These are phyloP conservation scores for Sigmodon hispidus DNA, from an alignment of 2,113 vertebrate genomes.

Conservation along the genomic window DNA sequence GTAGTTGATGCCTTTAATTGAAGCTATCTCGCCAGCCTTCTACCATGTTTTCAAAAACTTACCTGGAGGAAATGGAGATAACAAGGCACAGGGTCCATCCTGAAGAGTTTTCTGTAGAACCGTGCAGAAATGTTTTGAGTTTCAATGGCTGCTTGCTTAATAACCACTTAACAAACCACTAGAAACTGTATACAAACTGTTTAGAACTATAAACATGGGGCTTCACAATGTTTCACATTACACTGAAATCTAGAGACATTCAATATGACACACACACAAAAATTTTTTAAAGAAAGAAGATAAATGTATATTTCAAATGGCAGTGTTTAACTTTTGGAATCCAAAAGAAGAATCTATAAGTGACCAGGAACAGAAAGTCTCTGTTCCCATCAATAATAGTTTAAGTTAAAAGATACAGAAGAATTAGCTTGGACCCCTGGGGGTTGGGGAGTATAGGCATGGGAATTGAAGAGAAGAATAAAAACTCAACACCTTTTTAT, in stretches of 20 bases:
- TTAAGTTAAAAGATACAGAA: conserved; percentile 4
- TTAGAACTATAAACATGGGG: neutral
- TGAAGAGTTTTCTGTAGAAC: neutral
- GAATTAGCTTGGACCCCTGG: neutral
- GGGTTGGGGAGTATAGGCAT: neutral
- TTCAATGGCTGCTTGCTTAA: neutral
- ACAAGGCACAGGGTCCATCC: neutral
- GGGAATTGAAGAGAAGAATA: conserved; percentile 4
- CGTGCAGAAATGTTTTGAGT: neutral
- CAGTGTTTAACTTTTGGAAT: conserved; percentile 32
- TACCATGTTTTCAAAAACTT: conserved; percentile 22
- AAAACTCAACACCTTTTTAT: conserved; percentile 1
- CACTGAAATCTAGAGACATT: neutral
- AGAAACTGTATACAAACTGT: neutral
- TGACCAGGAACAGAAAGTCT: conserved; percentile 15
- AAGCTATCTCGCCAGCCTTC: neutral
- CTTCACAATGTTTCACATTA: conserved; percentile 6
- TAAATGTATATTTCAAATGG: conserved; percentile 5
- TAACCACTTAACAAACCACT: conserved; percentile 27
- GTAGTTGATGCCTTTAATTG: neutral
- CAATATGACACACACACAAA: conserved; percentile 26
- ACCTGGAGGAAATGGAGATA: neutral
- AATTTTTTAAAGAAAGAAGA: neutral
- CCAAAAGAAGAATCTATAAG: neutral
- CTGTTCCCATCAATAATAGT: conserved; percentile 33